A percentile compares a stretch with the other conserved stretches of the same genome.
phyloP scores from a whole-genome alignment of 1,140 invertebrate species.

The Globodera ellingtonae region DNA sequence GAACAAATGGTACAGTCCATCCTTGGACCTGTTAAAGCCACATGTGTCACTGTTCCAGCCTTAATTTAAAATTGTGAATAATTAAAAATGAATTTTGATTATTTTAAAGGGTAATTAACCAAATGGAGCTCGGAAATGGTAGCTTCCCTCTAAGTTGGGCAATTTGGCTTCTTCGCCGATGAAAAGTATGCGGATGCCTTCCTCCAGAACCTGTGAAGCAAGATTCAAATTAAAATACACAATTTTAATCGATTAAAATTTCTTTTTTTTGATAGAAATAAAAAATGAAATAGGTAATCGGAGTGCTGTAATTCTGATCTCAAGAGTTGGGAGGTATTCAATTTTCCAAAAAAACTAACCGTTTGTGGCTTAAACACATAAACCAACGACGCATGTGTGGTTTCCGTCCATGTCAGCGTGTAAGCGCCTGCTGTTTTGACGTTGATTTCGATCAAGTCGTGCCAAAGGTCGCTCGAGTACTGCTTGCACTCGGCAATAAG shows the following conservation, averaged over 20 bases:
- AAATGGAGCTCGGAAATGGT: background rate
- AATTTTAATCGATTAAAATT: background rate
- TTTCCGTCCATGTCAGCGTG: background rate
- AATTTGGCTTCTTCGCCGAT: background rate
- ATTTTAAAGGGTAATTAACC: background rate
- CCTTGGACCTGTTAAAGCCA: background rate
- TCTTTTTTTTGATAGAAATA: too few species aligned
- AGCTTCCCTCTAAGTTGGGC: background rate
- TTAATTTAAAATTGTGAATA: background rate
- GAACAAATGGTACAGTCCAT: background rate
- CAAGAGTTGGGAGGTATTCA: too few species aligned
- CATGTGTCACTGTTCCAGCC: background rate
- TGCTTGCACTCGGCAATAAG: background rate
- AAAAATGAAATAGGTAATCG: too few species aligned
- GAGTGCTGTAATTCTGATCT: too few species aligned
- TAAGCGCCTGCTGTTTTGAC: background rate
- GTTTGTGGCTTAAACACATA: background rate
- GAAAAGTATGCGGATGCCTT: background rate
- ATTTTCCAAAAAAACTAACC: background rate
- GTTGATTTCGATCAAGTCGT: background rate
- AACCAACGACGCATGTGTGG: background rate
- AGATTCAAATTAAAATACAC: background rate
- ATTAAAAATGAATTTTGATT: background rate
- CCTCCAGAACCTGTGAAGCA: background rate
- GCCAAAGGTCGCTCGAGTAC: background rate